These are phyloP conservation scores for Linnaemya vulpina DNA, from an alignment of 2,888 invertebrate genomes.

Conservation along the genomic window DNA sequence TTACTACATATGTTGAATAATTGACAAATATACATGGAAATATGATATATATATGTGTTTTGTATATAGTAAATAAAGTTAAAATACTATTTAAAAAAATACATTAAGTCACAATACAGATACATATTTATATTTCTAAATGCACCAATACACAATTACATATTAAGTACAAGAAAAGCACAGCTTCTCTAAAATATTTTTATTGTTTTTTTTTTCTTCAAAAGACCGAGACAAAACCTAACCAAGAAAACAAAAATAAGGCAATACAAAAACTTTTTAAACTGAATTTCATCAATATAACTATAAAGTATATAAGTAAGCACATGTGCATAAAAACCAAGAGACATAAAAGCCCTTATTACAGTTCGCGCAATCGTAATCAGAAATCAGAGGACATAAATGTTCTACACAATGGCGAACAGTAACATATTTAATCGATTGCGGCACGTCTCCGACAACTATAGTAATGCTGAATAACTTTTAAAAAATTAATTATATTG, in stretches of 20 bases:
- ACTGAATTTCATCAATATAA: neutral
- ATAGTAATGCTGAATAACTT: neutral
- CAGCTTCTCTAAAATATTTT: constrained; percentile 16
- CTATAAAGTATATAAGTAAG: neutral
- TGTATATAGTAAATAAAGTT: neutral
- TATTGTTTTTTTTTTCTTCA: neutral
- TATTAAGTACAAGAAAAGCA: constrained; percentile 9
- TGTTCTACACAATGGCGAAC: too few species aligned
- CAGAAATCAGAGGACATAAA: too few species aligned
- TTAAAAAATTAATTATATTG: neutral
- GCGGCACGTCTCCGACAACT: too few species aligned
- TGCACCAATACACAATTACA: constrained; percentile 30
- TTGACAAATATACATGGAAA: neutral
- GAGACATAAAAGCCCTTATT: neutral
- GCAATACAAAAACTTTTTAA: constrained; percentile 16
- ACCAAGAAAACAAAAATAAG: constrained; percentile 5
- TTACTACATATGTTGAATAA: neutral
- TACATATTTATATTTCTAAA: constrained; percentile 2
- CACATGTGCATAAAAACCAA: neutral
- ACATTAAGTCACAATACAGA: neutral
- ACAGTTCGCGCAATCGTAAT: too few species aligned
- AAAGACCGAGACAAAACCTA: constrained; percentile 21
- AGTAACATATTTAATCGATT: too few species aligned
- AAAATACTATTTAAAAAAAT: neutral
- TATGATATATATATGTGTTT: neutral